Conservation (phyloP, 2,888 invertebrate species). For the Caenorhabditis sp. region DNA sequence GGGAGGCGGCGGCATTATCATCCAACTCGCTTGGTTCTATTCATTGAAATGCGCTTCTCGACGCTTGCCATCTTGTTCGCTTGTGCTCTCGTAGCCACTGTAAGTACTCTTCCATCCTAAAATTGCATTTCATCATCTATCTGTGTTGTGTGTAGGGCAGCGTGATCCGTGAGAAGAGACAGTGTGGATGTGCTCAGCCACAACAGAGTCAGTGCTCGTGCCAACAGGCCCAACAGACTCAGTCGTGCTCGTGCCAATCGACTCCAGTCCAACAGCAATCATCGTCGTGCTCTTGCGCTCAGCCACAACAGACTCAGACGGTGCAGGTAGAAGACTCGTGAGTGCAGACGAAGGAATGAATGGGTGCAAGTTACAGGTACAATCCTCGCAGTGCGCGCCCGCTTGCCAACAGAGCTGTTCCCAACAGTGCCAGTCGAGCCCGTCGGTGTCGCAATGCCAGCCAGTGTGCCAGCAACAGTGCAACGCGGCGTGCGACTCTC, state of each 20-base stretch:
- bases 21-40: constrained; percentile 26
- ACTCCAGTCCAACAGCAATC: constrained; percentile 59
- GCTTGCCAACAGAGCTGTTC: constrained; percentile 56
- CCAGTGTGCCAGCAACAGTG: constrained; percentile 46
- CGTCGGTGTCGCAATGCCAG: constrained; percentile 42
- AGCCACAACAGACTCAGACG: constrained; percentile 56
- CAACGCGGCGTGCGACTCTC: constrained; percentile 45
- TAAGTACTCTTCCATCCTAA: background rate
- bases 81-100: constrained; percentile 41
- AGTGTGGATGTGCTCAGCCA: constrained; percentile 65
- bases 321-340: constrained; percentile 43
- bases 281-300: constrained; percentile 62
- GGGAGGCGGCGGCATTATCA: constrained; percentile 11
- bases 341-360: no score
- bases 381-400: constrained; percentile 37
- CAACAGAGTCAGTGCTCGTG: constrained; percentile 62
- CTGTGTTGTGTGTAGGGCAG: constrained; percentile 49
- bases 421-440: constrained; percentile 38
- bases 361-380: constrained; percentile 16
- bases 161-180: constrained; percentile 68
- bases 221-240: constrained; percentile 56
- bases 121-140: background rate
- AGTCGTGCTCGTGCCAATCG: constrained; percentile 65
- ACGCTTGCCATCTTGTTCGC: constrained; percentile 51
- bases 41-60: constrained; percentile 44